Evolutionary conservation across 2,888 invertebrate genomes (phyloP), one percentile per base, ranked within the genome.

Genomic region (Synergus umbraculus): DNA sequence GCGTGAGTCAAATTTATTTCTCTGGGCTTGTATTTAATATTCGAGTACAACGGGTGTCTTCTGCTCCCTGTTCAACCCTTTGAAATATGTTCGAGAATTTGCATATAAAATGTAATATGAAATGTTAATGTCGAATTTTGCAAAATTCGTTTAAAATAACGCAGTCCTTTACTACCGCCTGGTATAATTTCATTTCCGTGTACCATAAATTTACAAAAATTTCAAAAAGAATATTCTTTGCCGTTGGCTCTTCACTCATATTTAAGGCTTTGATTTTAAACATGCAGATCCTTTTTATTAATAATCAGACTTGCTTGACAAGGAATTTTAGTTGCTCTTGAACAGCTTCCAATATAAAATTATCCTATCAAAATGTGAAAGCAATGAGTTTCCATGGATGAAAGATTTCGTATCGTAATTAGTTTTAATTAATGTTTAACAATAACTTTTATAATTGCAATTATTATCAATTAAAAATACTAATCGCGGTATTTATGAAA

Each of bases 1-100:
- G 46, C 69, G 46, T 49, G 69, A 69, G 66, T 43, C 66, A 43
- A 66, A 66, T 66, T 66, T 66, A 66, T 66, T 41, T 66, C 43
- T 43, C 66, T n/a, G 43, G 18, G 18, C 66, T 66, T 66, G 43
- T 66, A 66, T 65, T 65, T 65, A 65, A 41, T 15, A 65, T 65
- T 65, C 65, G 37, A 65, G 65, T 65, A 65, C n/a, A n/a, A 65
- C 65, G 37, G 18, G 69, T 69, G 29, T 69, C 69, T 69, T 69
- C 46, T 69, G 69, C 22, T 46, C 22, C 49, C 46, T 29, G 46
- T 69, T 69, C 69, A 69, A 69, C 66, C n/a, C n/a, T 66, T 43
- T 44, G 66, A 66, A 66, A 66, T 66, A 66, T 66, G 43, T n/a
- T 41, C n/a, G n/a, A 41, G 18, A 66, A 66, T 66, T 43, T 73